Evolutionary conservation across 2,113 vertebrate genomes (phyloP).

Genomic region (Pterocles orientalis): DNA sequence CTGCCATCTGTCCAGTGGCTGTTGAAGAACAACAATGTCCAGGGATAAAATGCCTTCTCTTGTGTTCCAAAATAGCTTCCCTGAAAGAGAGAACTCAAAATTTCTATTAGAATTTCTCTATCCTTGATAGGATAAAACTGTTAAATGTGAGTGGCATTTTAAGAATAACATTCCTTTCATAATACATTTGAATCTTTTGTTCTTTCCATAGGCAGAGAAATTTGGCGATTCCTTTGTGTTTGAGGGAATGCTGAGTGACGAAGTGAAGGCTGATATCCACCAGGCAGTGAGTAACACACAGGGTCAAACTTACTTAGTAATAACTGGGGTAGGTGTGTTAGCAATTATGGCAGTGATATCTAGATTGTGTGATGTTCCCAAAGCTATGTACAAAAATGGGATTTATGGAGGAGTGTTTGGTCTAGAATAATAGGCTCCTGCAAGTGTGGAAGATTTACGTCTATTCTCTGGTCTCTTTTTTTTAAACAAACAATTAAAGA

Average conservation of each 20-base stretch:
- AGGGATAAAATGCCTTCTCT: not conserved
- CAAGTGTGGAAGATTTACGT: not conserved
- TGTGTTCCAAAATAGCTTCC: not conserved
- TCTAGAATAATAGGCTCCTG: not conserved
- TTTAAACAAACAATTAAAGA: not conserved
- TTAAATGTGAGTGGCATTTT: not conserved
- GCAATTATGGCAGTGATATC: not conserved
- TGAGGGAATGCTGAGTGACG: slow-evolving; percentile 89
- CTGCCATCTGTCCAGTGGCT: not conserved
- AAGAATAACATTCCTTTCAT: not conserved
- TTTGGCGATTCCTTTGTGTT: slow-evolving; percentile 98
- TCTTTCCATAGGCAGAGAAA: slow-evolving; percentile 84
- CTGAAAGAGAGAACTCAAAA: not conserved
- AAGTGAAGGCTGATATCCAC: slow-evolving; percentile 83
- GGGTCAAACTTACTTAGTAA: not conserved
- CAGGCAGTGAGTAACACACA: slow-evolving; percentile 85
- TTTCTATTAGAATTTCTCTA: not conserved
- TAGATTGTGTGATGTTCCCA: not conserved
- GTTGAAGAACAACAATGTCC: not conserved
- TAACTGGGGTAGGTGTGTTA: not conserved
- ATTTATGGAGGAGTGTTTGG: not conserved
- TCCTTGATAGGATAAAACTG: not conserved
- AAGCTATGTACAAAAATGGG: not conserved
- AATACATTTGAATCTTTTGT: not conserved
- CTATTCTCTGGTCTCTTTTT: not conserved